Conservation (phyloP, 2,113 vertebrate genomes). For the Platysteira castanea region DNA sequence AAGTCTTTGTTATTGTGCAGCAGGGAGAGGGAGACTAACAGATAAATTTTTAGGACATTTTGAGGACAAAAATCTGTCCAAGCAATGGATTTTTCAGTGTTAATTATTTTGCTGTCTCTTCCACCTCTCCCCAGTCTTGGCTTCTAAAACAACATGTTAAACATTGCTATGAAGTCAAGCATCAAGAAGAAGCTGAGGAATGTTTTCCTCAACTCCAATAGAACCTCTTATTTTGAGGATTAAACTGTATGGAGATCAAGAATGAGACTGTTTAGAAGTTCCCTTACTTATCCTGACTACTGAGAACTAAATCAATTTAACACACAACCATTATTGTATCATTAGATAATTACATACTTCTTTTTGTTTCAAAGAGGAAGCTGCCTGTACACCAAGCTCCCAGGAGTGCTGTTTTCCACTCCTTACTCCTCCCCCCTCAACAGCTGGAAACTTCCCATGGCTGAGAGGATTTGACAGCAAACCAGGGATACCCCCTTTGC, state of each 20-base stretch:
- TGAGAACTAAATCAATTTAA: neutral
- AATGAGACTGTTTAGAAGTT: neutral
- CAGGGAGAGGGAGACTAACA: neutral
- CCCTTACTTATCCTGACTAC: neutral
- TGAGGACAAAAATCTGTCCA: neutral
- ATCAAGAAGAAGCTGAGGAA: neutral
- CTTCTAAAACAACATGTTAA: neutral
- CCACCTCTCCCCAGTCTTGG: neutral
- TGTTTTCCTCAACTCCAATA: neutral
- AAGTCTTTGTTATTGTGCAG: neutral
- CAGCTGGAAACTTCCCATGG: neutral
- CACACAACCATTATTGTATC: neutral
- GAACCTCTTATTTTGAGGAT: neutral
- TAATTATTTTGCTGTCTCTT: neutral
- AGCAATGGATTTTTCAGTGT: neutral
- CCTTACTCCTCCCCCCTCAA: fast-evolving
- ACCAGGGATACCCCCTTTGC: neutral
- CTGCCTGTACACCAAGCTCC: neutral
- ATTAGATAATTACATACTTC: neutral
- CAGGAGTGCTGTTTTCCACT: neutral
- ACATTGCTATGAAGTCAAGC: neutral
- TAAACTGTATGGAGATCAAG: neutral
- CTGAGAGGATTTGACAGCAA: neutral
- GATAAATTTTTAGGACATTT: neutral
- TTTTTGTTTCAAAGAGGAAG: neutral